Percentiles rank a stretch among this genome's conserved stretches.
phyloP scores from a whole-genome alignment of 1,140 invertebrate species.

The Drosophila busckii region DNA sequence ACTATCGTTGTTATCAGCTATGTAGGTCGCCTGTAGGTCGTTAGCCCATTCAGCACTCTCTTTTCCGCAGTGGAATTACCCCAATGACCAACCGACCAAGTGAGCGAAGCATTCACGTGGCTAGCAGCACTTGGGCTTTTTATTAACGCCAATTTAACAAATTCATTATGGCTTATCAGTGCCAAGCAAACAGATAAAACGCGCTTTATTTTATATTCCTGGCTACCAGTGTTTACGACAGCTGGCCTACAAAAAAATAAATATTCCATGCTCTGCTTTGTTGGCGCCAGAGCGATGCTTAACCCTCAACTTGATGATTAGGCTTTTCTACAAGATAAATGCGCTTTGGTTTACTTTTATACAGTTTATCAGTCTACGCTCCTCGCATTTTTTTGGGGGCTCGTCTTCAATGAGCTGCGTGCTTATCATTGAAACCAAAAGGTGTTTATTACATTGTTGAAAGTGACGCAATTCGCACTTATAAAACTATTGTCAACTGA shows the following conservation, averaged over 20 bases:
- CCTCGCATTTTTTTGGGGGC: conserved; percentile 23
- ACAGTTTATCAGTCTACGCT: not conserved
- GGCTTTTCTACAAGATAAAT: too few species aligned
- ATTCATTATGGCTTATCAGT: conserved; percentile 46
- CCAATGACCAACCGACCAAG: conserved; percentile 6
- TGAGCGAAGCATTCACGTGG: not conserved
- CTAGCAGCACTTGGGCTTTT: not conserved
- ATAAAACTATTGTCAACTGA: not conserved
- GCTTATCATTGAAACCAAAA: conserved; percentile 19
- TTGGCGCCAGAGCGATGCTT: conserved; percentile 1
- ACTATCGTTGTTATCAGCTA: conserved; percentile 12
- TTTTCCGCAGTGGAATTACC: conserved; percentile 18
- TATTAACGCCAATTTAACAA: conserved; percentile 4
- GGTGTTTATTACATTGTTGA: conserved; percentile 4
- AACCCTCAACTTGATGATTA: too few species aligned
- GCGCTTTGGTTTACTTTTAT: conserved; percentile 8
- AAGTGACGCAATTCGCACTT: not conserved
- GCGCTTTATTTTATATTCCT: conserved; percentile 16
- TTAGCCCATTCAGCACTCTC: not conserved
- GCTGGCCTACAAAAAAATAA: not conserved
- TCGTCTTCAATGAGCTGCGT: conserved; percentile 42
- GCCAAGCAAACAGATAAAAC: conserved; percentile 32
- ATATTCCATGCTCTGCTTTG: conserved; percentile 8
- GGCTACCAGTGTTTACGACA: conserved; percentile 13
- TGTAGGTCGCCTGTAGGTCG: conserved; percentile 63